Base-by-base conservation (phyloP, 2,888 invertebrate genomes). In the Stramonita haemastoma region DNA sequence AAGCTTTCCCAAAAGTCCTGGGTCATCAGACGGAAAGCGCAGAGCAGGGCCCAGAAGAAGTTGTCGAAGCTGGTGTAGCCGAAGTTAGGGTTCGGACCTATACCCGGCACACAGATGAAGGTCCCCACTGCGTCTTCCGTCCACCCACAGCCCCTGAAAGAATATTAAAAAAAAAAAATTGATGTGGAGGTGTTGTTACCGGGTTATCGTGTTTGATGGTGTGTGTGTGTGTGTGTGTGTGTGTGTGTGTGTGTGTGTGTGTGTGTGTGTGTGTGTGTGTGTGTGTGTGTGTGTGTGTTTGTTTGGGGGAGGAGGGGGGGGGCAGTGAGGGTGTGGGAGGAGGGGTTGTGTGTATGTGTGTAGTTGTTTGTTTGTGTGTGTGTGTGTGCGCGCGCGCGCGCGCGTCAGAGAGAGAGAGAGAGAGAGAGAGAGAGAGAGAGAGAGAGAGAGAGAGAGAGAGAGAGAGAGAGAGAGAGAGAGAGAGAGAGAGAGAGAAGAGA, bases 11-110 rank as follows among this genome's bases (percentile, higher is more conserved):
- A 86, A 66, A 86, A 86, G 97, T 99, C 99, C 97, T 99, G 99
- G 90, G 99, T 99, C 99, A 99, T 99, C 94, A 99, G 97, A 95
- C 99, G 97, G 97, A 99, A 99, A 93, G 99, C 98, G 94, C 99
- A 99, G 91, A 99, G 97, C 96, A 99, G 97, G 92, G 99, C 99
- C 98, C 98, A 99, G 93, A 98, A 99, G 96, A 99, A 99, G 90
- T 98, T 98, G 97, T 99, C 99, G 96, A 99, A 99, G 97, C 98
- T 99, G 93, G 99, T 99, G 96, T 98, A 99, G 93, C 98, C 99
- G 96, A 98, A 98, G 96, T 99, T 98, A 87, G 99, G 99, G 97
- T 99, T 99, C 81, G 97, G 97, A 79, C 99, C 99, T 95, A 97
- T 98, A 93, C 99, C 98, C 97, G 98, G 98, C 94, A 98, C 97